These are phyloP conservation scores for Boloria selene DNA, from an alignment of 2,888 invertebrate species.

Conservation along the genomic window DNA sequence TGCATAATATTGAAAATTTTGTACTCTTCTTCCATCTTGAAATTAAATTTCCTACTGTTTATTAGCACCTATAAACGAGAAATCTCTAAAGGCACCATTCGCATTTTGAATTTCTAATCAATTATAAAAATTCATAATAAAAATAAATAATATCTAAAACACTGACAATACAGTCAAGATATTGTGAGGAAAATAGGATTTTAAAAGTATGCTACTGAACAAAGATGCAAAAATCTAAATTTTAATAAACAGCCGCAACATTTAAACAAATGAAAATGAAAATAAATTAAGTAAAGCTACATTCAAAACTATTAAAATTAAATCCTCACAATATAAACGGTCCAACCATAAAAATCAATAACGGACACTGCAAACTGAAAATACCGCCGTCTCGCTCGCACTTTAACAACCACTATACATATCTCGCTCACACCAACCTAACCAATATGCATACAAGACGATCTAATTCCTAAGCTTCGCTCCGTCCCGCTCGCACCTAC, in stretches of 20 bases:
- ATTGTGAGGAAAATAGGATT: too few species aligned
- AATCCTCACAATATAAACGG: too few species aligned
- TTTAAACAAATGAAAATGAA: too few species aligned
- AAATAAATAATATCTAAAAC: neutral
- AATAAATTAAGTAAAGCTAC: too few species aligned
- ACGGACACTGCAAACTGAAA: neutral
- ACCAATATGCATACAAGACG: neutral
- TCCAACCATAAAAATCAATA: too few species aligned
- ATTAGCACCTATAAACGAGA: constrained; percentile 39
- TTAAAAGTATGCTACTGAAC: too few species aligned
- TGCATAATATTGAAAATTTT: constrained; percentile 30
- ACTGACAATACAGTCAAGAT: neutral
- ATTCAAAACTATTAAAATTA: too few species aligned
- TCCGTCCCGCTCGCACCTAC: neutral
- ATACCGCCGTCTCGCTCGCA: constrained; percentile 1
- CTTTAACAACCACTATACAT: neutral
- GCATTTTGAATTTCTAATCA: constrained; percentile 11
- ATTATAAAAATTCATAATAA: constrained; percentile 1
- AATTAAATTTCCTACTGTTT: constrained; percentile 38
- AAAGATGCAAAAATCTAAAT: too few species aligned
- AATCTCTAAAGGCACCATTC: constrained; percentile 42
- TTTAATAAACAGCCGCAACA: too few species aligned
- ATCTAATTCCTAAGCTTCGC: neutral
- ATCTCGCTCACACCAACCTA: neutral
- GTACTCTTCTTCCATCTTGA: constrained; percentile 32